Evolutionary conservation across 2,113 vertebrate species (phyloP), one percentile per base, ranked within the genome.

Genomic region (Phocoena phocoena): DNA sequence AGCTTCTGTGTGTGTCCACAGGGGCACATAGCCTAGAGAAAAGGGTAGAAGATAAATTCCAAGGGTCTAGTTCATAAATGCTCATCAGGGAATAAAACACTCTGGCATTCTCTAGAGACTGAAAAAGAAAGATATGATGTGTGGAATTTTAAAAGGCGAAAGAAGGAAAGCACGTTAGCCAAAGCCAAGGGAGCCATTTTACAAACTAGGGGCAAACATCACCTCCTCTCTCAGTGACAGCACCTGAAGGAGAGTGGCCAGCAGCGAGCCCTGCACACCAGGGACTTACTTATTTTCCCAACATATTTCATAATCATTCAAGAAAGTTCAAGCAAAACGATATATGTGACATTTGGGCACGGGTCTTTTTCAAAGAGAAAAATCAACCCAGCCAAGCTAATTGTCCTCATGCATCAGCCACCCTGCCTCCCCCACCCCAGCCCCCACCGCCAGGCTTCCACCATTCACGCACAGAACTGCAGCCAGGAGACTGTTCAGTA

Each of bases 341-440:
- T 87, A 87, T 23, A 53, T 33, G 23, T 80, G 91, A 95, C 70
- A 93, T 85, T 88, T 85, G 70, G 79, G 74, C 33, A 53, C 63
- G 65, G 60, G 44, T 92, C 92, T 88, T 84, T 87, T 94, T 95
- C 65, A 82, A 90, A 90, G 50, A 87, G 63, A 92, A 92, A 93
- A 96, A 63, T 73, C 79, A 77, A 70, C 73, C 73, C 55, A 80
- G 77, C 63, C 82, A 73, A 53, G 9, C 58, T 90, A 47, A 63
- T 74, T 90, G 92, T 71, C 70, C 60, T 77, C 86, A 70, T 83
- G 83, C 91, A 53, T 50, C 55, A 87, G 67, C 55, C 71, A 33
- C 88, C 15, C 1, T 18, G 79, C 13, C 1, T 3, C 11, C 0
- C 1, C 47, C 50, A 1, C 50, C 14, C 14, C 50, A 0, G 14